These are phyloP conservation scores for Steinernema hermaphroditum DNA, from an alignment of 2,888 invertebrate genomes.

Conservation along the genomic window DNA sequence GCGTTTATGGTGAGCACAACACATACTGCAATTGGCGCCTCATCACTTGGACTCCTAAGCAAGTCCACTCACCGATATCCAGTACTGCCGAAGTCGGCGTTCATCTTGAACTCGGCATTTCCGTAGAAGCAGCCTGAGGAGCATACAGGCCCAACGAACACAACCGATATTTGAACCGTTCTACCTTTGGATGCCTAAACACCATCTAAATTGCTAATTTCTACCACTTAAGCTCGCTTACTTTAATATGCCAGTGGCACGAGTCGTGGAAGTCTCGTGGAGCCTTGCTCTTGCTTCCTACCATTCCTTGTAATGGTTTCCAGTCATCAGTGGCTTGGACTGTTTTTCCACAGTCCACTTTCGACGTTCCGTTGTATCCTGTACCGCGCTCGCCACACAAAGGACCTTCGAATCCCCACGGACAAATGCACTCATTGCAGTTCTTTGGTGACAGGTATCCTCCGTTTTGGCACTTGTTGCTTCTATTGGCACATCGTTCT, in stretches of 20 bases:
- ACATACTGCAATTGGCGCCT: background rate
- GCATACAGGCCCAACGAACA: background rate
- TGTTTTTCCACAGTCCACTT: slow-evolving; percentile 29
- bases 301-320: background rate
- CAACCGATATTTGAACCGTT: background rate
- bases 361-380: background rate
- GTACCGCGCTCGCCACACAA: slow-evolving; percentile 32
- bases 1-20: background rate
- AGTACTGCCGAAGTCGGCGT: background rate
- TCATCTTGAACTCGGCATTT: background rate
- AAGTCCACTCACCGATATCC: background rate
- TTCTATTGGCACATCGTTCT: slow-evolving; percentile 41
- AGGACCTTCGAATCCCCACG: slow-evolving; percentile 36
- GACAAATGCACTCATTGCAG: slow-evolving; percentile 37
- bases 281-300: background rate
- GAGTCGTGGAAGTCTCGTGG: slow-evolving; percentile 37
- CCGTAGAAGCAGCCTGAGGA: background rate
- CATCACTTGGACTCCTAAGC: background rate
- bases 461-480: slow-evolving; percentile 43
- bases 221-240: background rate
- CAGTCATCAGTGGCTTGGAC: background rate
- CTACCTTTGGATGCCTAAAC: background rate
- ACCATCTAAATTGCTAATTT: too few species aligned
- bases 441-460: slow-evolving; percentile 42
- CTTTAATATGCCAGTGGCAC: slow-evolving; percentile 45